phyloP scores from a whole-genome alignment of 2,797 vertebrate genomes.

The Monodelphis domestica region DNA sequence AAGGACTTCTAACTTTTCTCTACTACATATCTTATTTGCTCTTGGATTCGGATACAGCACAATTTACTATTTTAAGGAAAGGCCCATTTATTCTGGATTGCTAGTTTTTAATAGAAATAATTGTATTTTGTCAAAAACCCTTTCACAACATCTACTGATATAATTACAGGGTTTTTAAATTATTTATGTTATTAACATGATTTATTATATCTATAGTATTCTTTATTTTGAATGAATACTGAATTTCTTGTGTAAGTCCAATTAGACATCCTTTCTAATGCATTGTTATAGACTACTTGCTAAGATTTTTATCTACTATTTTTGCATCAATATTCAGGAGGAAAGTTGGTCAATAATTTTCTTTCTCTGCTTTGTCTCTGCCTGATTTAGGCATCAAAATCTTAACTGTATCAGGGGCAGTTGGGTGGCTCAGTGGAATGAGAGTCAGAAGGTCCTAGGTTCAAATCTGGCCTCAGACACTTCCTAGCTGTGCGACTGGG shows the following conservation, averaged over 20 bases:
- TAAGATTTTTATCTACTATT: no score
- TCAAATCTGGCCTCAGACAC: no score
- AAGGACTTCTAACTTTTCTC: neutral
- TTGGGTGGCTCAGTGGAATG: no score
- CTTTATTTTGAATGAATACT: neutral
- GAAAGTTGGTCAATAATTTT: neutral
- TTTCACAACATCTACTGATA: neutral
- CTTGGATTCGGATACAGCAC: neutral
- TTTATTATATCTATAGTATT: neutral
- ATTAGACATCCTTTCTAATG: neutral
- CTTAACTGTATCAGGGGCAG: neutral
- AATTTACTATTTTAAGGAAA: neutral
- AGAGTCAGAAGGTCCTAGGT: no score
- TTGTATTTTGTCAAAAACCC: neutral
- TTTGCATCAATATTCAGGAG: neutral
- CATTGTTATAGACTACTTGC: no score
- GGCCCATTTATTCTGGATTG: neutral
- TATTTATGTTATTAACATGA: neutral
- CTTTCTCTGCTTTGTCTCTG: neutral
- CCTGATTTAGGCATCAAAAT: neutral
- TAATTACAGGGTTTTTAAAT: neutral
- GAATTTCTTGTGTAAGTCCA: neutral
- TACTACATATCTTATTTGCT: neutral
- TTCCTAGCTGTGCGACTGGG: no score
- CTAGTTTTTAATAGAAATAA: neutral